Evolutionary conservation across 2,888 invertebrate genomes (phyloP).

Genomic region (Chrysotoxum bicinctum): DNA sequence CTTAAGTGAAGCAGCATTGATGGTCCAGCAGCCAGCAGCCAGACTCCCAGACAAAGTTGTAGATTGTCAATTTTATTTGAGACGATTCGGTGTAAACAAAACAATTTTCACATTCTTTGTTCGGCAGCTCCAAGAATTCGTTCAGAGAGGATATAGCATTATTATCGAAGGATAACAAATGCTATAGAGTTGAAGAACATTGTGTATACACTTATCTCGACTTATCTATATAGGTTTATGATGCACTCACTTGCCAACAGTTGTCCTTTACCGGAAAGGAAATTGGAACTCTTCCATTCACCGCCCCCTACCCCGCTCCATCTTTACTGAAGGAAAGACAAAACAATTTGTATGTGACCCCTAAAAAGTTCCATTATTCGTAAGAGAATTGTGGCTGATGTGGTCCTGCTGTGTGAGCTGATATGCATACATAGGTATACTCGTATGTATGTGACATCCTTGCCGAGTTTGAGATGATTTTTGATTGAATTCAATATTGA

Average conservation of each 20-base stretch:
- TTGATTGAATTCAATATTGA: constrained; percentile 53
- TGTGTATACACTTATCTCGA: background rate
- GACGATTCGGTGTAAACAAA: constrained; percentile 57
- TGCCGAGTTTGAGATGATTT: constrained; percentile 18
- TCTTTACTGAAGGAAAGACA: constrained; percentile 12
- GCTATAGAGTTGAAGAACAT: background rate
- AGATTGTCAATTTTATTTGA: constrained; percentile 62
- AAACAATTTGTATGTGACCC: background rate
- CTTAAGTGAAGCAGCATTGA: constrained; percentile 8
- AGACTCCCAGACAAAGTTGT: constrained; percentile 45
- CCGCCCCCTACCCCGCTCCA: background rate
- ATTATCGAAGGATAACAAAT: constrained; percentile 20
- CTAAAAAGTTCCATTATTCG: constrained; percentile 1
- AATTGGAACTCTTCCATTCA: background rate
- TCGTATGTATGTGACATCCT: background rate
- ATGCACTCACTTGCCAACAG: constrained; percentile 6
- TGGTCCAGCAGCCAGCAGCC: background rate
- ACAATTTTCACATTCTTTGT: constrained; percentile 46
- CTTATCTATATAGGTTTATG: background rate
- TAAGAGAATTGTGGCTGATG: constrained; percentile 28
- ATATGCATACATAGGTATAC: background rate
- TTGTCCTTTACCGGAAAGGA: constrained; percentile 30
- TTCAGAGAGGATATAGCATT: background rate
- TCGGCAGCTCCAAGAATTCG: background rate
- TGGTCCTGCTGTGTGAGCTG: constrained; percentile 2